phyloP scores from a whole-genome alignment of 37 sponge, comb jelly and placozoan genomes.

The Crambe crambe region DNA sequence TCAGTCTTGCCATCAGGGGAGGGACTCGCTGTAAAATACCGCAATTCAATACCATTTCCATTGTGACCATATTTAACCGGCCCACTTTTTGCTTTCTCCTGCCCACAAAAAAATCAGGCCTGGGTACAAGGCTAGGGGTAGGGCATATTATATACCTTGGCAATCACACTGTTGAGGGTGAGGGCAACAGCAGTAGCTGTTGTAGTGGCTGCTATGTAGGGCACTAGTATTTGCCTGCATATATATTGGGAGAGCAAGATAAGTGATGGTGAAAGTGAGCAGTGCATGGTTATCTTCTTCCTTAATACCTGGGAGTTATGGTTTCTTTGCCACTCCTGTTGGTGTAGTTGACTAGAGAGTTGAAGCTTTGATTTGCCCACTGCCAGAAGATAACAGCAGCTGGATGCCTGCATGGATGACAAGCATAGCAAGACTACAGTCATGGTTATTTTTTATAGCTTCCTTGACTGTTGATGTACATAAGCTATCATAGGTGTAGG shows the following conservation, averaged over 20 bases:
- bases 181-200: slow-evolving; percentile 91
- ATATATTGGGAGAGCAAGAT: too few relatives aligned
- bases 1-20: slow-evolving; percentile 88
- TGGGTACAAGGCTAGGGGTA: not conserved
- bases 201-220: slow-evolving; percentile 91
- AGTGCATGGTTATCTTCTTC: too few relatives aligned
- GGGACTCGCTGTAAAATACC: slow-evolving; percentile 93
- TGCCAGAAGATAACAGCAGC: slow-evolving; percentile 90
- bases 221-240: slow-evolving; percentile 77
- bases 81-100: too few relatives aligned
- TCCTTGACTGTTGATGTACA: too few relatives aligned
- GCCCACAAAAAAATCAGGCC: not conserved
- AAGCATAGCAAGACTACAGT: too few relatives aligned
- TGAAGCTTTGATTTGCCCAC: slow-evolving; percentile 96
- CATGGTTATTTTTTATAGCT: too few relatives aligned
- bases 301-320: too few relatives aligned
- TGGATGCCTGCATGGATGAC: too few relatives aligned
- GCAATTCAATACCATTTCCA: too few relatives aligned
- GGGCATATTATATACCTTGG: slow-evolving; percentile 30
- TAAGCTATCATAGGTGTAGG: too few relatives aligned
- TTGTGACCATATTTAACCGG: too few relatives aligned
- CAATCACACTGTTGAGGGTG: slow-evolving; percentile 75
- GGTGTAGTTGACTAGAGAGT: slow-evolving; percentile 93
- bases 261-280: too few relatives aligned
- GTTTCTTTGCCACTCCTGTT: slow-evolving; percentile 80